Evolutionary conservation across 2,797 vertebrate species (phyloP), one percentile per base, ranked within the genome.

Genomic region (Xenentodon cancila): DNA sequence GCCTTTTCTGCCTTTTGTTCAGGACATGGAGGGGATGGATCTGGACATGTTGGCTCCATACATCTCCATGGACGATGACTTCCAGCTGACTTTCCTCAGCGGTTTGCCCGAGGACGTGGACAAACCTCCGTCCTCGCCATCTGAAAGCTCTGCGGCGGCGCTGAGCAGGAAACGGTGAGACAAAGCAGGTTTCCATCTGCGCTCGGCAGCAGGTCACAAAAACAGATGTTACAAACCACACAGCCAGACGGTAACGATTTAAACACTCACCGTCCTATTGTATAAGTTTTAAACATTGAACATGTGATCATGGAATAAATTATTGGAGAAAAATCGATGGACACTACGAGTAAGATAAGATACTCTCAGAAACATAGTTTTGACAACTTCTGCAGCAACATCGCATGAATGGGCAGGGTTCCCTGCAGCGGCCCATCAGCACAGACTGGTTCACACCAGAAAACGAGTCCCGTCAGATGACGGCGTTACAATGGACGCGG

Each of bases 41-140:
- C 78, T 96, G 80, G 95, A 96, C 68, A 95, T 94, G 95, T 72
- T 96, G 76, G 96, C 95, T 19, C 96, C 95, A 0, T 97, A 96
- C 83, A 96, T 96, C 90, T 96, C 96, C 7, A 97, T 96, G 96
- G 95, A 96, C 0, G 95, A 96, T 0, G 96, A 97, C 84, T 97
- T 96, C 87, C 95, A 96, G 90, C 92, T 96, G 47, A 94, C 81
- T 42, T 83, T 93, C 84, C 71, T 88, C 75, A 87, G 84, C 3
- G 76, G 84, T 57, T 74, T 92, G 45, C 73, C 88, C 0, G 77
- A 90, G 43, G 57, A 79, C 5, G 52, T 47, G 0, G 43, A 70
- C 22, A 12, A 47, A 2, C 4, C 50, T 12, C 3, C 13, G 3
- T 2, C 59, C 2, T 42, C 22, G 4, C 42, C n/a, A 1, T 12